Percentiles rank a stretch among this genome's conserved stretches.
These are phyloP conservation scores for Lasioglossum calceatum DNA, from an alignment of 2,888 invertebrate species.

Conservation along the genomic window DNA sequence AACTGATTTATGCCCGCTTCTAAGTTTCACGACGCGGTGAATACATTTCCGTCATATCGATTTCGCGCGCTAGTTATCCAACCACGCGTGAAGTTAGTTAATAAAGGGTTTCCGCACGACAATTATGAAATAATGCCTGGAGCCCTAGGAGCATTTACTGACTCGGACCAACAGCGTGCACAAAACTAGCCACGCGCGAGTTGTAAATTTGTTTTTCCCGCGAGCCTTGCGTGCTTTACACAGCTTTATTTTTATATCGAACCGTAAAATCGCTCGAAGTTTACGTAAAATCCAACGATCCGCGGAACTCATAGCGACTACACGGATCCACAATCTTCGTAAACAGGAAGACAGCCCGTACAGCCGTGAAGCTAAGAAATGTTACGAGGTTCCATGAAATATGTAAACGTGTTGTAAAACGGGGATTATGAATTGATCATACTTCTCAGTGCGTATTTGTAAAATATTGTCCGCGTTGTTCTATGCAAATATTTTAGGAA, in stretches of 20 bases:
- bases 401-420: not conserved
- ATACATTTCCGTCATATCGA: conserved; percentile 61
- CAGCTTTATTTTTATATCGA: conserved; percentile 20
- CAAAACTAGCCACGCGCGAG: not conserved
- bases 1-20: conserved; percentile 60
- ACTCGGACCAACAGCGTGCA: not conserved
- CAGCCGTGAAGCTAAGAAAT: conserved; percentile 1
- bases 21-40: conserved; percentile 53
- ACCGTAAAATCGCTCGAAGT: conserved; percentile 31
- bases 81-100: conserved; percentile 28
- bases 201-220: not conserved
- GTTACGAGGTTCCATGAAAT: not conserved
- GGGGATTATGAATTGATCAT: not conserved
- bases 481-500: not conserved
- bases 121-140: conserved; percentile 11
- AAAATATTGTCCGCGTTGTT: not conserved
- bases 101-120: not conserved
- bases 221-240: not conserved
- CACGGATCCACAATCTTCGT: conserved; percentile 10
- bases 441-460: not conserved
- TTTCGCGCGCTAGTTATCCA: conserved; percentile 24
- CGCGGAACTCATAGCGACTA: conserved; percentile 7
- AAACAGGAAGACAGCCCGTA: conserved; percentile 2
- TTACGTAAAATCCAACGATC: conserved; percentile 5
- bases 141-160: not conserved